Evolutionary conservation across 2,888 invertebrate species (phyloP).

Genomic region (Congeria kusceri): DNA sequence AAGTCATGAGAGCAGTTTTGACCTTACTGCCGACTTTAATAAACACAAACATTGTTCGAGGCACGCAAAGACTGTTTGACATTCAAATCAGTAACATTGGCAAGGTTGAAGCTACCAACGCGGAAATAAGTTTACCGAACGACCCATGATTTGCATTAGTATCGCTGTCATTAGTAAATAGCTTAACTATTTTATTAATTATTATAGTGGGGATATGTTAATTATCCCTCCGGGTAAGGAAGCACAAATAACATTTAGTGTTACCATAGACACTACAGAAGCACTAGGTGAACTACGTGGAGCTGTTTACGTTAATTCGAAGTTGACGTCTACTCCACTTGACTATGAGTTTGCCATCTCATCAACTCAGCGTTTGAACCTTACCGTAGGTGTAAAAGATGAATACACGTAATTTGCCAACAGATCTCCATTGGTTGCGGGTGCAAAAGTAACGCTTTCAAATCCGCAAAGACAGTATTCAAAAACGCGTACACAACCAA

Average conservation of each 20-base stretch:
- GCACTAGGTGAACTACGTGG: conserved; percentile 58
- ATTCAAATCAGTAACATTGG: conserved; percentile 65
- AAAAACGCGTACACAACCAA: conserved; percentile 35
- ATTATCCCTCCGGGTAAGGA: background rate
- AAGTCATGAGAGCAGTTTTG: conserved; percentile 42
- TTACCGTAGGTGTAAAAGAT: conserved; percentile 69
- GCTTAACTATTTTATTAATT: background rate
- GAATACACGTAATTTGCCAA: conserved; percentile 74
- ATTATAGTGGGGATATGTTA: background rate
- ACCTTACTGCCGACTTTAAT: conserved; percentile 29
- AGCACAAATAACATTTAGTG: conserved; percentile 1
- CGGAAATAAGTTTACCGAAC: conserved; percentile 55
- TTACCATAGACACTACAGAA: conserved; percentile 10
- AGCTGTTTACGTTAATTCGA: conserved; percentile 51
- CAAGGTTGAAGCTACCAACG: conserved; percentile 57
- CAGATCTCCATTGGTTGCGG: conserved; percentile 63
- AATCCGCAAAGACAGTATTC: conserved; percentile 53
- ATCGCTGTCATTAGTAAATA: conserved; percentile 46
- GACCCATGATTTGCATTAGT: conserved; percentile 55
- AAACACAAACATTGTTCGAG: conserved; percentile 39
- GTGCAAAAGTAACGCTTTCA: conserved; percentile 59
- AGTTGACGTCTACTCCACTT: conserved; percentile 30
- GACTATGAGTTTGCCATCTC: conserved; percentile 57
- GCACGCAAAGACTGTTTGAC: conserved; percentile 46
- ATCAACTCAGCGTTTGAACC: conserved; percentile 48